These are phyloP conservation scores for Kradibia gibbosae DNA, from an alignment of 1,140 invertebrate genomes.

Conservation along the genomic window DNA sequence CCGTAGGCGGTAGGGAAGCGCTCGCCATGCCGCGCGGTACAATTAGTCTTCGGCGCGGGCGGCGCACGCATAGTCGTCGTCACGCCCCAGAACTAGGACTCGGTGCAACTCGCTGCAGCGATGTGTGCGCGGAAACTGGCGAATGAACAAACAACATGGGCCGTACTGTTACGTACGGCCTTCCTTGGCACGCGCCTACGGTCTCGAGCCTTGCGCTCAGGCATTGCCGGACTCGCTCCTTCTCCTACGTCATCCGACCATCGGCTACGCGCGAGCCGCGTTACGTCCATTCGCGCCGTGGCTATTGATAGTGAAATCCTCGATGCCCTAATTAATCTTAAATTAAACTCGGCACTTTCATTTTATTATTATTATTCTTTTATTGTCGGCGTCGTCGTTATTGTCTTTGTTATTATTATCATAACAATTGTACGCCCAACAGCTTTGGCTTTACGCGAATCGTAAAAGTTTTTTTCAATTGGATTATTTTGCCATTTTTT, in stretches of 20 bases:
- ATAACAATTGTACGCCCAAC: no score
- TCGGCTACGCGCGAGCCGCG: neutral
- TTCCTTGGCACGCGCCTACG: constrained; percentile 58
- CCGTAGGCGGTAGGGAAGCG: no score
- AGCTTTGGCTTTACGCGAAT: no score
- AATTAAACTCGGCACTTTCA: no score
- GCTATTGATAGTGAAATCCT: no score
- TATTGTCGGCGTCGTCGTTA: no score
- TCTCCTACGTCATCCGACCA: constrained; percentile 25
- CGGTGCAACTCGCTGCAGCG: neutral
- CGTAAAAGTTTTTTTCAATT: no score
- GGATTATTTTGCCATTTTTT: no score
- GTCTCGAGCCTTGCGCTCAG: neutral
- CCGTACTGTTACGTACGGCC: constrained; percentile 40
- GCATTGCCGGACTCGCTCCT: neutral
- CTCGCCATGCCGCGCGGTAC: neutral
- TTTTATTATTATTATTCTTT: no score
- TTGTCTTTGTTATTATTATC: no score
- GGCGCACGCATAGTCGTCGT: neutral
- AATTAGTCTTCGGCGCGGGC: neutral
- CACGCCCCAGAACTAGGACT: constrained; percentile 46
- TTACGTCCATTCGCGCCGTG: no score
- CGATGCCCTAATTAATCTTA: no score
- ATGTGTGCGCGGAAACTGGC: neutral
- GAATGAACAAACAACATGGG: neutral